These are phyloP conservation scores for Numenius phaeopus DNA, from an alignment of 2,797 vertebrate genomes.

Conservation along the genomic window DNA sequence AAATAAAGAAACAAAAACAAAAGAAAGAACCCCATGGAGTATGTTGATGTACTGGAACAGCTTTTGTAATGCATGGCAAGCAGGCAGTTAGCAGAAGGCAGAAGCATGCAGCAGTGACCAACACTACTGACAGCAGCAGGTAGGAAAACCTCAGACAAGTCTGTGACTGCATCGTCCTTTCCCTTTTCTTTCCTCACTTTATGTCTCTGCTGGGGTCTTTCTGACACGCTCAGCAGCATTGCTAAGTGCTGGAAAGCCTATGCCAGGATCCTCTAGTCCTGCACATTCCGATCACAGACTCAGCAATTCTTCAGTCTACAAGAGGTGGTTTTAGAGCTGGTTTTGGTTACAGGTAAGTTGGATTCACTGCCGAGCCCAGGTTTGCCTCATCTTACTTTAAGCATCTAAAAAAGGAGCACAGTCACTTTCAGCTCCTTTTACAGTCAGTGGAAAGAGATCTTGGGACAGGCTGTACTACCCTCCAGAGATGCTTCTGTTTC, in stretches of 20 bases:
- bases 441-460: constrained; percentile 5
- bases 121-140: not conserved
- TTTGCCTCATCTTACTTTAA: constrained; percentile 13
- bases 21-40: not conserved
- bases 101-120: not conserved
- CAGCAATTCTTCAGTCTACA: not conserved
- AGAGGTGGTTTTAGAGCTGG: not conserved
- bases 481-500: constrained; percentile 45
- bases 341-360: constrained; percentile 27
- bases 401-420: constrained; percentile 8
- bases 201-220: not conserved
- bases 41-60: not conserved
- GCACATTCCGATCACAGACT: not conserved
- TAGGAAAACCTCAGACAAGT: not conserved
- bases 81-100: not conserved
- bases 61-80: not conserved
- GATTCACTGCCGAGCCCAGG: not conserved
- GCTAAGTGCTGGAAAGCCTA: not conserved
- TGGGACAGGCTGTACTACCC: constrained; percentile 17
- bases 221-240: not conserved
- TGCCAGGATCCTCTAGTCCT: not conserved
- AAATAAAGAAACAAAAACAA: not conserved
- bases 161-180: not conserved
- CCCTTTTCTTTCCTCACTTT: not conserved
- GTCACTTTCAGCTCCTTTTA: constrained; percentile 21